Conservation (phyloP, 2,797 vertebrate species). For the Gymnothorax reevesii region DNA sequence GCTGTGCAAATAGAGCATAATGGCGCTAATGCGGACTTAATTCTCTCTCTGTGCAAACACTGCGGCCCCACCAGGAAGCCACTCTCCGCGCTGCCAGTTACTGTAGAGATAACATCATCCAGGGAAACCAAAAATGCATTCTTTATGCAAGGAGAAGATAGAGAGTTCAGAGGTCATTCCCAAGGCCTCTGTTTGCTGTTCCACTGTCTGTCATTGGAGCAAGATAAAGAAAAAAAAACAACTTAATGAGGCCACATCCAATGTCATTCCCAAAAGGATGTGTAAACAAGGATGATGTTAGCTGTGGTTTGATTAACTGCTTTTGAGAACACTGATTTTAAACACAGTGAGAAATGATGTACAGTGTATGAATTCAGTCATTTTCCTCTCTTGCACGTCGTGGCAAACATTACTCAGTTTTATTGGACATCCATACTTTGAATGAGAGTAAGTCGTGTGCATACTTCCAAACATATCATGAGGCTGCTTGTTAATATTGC, state of each 20-base stretch:
- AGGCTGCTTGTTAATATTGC: conserved; percentile 7
- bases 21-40: conserved; percentile 55
- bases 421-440: not conserved
- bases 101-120: conserved; percentile 39
- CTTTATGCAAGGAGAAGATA: conserved; percentile 23
- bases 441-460: not conserved
- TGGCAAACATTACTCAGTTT: not conserved
- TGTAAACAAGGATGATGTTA: not conserved
- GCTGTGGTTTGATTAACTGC: not conserved
- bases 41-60: conserved; percentile 29
- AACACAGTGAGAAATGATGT: no score
- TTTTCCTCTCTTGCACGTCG: not conserved
- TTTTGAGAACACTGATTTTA: not conserved
- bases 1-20: conserved; percentile 55
- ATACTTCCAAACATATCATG: not conserved
- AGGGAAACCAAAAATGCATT: conserved; percentile 24
- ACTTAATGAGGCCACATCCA: not conserved
- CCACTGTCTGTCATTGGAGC: not conserved
- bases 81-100: conserved; percentile 31
- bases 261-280: not conserved
- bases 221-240: not conserved
- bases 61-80: conserved; percentile 15
- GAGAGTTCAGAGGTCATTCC: conserved; percentile 46
- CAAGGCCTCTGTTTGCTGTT: conserved; percentile 23
- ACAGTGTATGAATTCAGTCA: not conserved